These are phyloP conservation scores for Parauchenoglanis punctatus DNA, from an alignment of 2,797 vertebrate genomes.

Conservation along the genomic window DNA sequence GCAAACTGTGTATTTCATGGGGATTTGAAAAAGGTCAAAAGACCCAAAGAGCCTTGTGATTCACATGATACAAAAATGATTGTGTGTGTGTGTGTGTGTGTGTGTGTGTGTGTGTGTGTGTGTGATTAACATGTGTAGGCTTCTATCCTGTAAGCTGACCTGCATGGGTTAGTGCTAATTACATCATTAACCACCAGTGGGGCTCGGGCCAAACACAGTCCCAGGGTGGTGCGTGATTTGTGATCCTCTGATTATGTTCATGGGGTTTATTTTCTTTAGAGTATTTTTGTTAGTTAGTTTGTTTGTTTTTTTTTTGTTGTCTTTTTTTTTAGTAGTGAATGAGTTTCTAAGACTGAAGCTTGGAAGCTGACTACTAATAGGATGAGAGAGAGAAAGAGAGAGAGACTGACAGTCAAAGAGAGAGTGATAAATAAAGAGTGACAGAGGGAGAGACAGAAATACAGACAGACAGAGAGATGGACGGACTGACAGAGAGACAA, in stretches of 20 bases:
- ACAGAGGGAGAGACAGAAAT: background rate
- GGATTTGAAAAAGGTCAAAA: conserved; percentile 13
- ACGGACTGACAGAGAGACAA: background rate
- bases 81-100: conserved; percentile 22
- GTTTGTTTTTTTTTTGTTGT: background rate
- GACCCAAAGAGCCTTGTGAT: background rate
- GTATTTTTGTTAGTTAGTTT: background rate
- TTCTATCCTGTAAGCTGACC: conserved; percentile 35
- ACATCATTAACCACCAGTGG: conserved; percentile 59
- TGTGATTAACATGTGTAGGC: conserved; percentile 53
- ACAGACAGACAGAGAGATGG: background rate
- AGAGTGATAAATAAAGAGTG: background rate
- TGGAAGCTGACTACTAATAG: background rate
- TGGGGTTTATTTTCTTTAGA: background rate
- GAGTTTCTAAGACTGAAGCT: background rate
- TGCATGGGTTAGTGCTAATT: conserved; percentile 63
- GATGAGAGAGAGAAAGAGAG: background rate
- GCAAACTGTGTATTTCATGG: conserved; percentile 6
- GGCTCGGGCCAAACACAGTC: conserved; percentile 43
- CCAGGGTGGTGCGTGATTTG: conserved; percentile 7
- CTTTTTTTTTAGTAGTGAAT: background rate
- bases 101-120: conserved; percentile 28
- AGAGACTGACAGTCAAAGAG: background rate
- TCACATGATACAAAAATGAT: background rate
- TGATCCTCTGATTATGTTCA: conserved; percentile 5